Conservation (phyloP, 2,888 invertebrate genomes). For the Ophion costatus region DNA sequence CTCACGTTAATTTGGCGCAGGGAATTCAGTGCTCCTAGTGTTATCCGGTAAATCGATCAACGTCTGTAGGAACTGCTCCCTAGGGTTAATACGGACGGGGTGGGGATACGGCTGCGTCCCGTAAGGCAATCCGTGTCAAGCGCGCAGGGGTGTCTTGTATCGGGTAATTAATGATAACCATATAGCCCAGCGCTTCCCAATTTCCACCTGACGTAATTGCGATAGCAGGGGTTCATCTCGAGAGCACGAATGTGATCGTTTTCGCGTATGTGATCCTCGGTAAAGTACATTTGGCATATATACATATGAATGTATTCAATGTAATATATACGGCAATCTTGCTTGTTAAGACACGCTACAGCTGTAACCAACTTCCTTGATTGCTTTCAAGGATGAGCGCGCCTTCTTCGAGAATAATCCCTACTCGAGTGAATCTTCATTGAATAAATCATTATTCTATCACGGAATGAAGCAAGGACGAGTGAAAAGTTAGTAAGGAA, state of each 20-base stretch:
- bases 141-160: slow-evolving; percentile 55
- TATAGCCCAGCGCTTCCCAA: slow-evolving; percentile 61
- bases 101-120: slow-evolving; percentile 41
- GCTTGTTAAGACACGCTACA: slow-evolving; percentile 11
- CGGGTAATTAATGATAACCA: slow-evolving; percentile 67
- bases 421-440: background rate
- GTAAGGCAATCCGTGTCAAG: slow-evolving; percentile 65
- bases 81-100: slow-evolving; percentile 55
- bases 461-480: background rate
- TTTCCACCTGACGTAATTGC: slow-evolving; percentile 65
- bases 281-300: slow-evolving; percentile 12
- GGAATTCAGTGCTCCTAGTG: slow-evolving; percentile 50
- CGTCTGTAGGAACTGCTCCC: slow-evolving; percentile 64
- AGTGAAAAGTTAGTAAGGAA: background rate
- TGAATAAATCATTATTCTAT: background rate
- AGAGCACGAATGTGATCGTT: slow-evolving; percentile 54
- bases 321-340: slow-evolving; percentile 20
- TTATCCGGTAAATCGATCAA: slow-evolving; percentile 66
- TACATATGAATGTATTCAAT: slow-evolving; percentile 18
- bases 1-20: slow-evolving; percentile 59
- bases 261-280: slow-evolving; percentile 34
- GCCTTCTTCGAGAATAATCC: background rate
- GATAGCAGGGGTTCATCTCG: slow-evolving; percentile 43
- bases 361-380: slow-evolving; percentile 9
- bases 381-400: slow-evolving; percentile 19